A percentile compares a stretch with the other conserved stretches of the same genome.
phyloP scores from a whole-genome alignment of 1,140 invertebrate species.

The Onthophagus taurus region DNA sequence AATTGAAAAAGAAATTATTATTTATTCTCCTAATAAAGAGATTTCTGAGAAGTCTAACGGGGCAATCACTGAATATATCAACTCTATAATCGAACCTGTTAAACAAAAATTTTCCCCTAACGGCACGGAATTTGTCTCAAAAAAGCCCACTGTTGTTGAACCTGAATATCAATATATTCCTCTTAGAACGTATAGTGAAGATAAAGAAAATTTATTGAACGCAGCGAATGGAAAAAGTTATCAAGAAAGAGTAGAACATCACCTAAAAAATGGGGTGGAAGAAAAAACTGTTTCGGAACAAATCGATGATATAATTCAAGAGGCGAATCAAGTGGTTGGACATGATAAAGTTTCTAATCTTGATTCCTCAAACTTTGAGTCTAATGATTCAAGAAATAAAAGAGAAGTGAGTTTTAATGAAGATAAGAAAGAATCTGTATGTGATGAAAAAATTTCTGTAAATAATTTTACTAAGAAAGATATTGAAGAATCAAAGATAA shows the following conservation, averaged over 20 bases:
- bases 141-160: background rate
- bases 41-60: background rate
- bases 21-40: background rate
- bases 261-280: background rate
- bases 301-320: background rate
- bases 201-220: constrained; percentile 2
- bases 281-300: background rate
- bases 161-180: constrained; percentile 6
- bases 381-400: too few species aligned
- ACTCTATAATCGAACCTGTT: constrained; percentile 6
- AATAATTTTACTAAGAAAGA: background rate
- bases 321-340: background rate
- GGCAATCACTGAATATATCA: constrained; percentile 4
- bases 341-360: background rate
- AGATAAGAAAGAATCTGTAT: too few species aligned
- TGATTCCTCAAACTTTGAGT: too few species aligned
- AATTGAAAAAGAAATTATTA: constrained; percentile 3
- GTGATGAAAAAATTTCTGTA: too few species aligned
- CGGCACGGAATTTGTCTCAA: background rate
- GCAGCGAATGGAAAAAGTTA: background rate
- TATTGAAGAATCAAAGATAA: background rate
- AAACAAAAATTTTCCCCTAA: background rate
- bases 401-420: too few species aligned
- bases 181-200: constrained; percentile 6
- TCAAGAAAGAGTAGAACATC: background rate